phyloP scores from a whole-genome alignment of 2,797 vertebrate species.

The Eutrigla gurnardus region DNA sequence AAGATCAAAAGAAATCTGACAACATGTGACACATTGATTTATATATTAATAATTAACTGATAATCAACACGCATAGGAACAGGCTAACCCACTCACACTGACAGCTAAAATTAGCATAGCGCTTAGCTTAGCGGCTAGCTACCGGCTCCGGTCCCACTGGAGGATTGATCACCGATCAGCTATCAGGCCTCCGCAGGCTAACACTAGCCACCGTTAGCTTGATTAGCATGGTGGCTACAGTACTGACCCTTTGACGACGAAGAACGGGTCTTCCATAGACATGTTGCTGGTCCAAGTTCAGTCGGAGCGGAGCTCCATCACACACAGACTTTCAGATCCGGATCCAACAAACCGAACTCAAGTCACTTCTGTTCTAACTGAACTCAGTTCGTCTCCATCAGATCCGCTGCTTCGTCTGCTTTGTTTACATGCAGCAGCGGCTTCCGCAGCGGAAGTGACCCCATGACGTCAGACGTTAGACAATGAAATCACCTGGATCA shows the following conservation, averaged over 20 bases:
- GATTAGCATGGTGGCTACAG: conserved; percentile 8
- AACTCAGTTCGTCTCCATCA: neutral
- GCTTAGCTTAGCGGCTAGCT: neutral
- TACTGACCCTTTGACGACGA: conserved; percentile 97
- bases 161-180: neutral
- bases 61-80: neutral
- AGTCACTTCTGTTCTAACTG: neutral
- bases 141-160: neutral
- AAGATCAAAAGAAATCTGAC: neutral
- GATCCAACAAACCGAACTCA: neutral
- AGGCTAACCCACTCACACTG: neutral
- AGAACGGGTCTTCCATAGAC: conserved; percentile 99
- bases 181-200: neutral
- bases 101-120: neutral
- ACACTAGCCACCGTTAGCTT: conserved; percentile 9
- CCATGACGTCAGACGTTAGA: conserved; percentile 27
- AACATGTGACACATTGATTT: no score
- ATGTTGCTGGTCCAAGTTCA: conserved; percentile 76
- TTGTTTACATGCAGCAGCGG: conserved; percentile 70
- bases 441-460: conserved; percentile 50
- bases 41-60: neutral
- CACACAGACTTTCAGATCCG: neutral
- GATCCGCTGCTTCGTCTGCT: neutral
- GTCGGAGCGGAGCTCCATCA: conserved; percentile 48
- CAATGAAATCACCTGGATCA: no score